A percentile compares a stretch with the other conserved stretches of the same genome.
phyloP scores from a whole-genome alignment of 2,113 vertebrate genomes.

The Protobothrops flavoviridis region DNA sequence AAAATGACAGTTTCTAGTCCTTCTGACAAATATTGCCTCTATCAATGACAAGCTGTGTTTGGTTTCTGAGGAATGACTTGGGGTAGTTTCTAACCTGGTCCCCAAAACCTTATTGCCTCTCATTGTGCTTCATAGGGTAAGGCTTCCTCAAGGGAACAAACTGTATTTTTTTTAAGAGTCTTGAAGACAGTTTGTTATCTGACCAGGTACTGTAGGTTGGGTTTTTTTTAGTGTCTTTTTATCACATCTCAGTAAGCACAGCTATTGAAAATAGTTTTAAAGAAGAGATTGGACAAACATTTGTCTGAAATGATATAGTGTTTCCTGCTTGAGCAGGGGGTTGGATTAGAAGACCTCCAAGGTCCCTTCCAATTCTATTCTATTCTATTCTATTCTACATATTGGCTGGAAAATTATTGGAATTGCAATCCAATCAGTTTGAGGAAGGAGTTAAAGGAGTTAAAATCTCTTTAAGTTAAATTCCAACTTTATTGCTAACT shows the following conservation, averaged over 20 bases:
- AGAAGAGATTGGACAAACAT: no score
- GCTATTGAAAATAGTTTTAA: not conserved
- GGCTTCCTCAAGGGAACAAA: not conserved
- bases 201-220: not conserved
- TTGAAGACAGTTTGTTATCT: not conserved
- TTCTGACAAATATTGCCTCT: not conserved
- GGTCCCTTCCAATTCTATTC: no score
- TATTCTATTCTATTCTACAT: no score
- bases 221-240: no score
- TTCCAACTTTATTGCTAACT: constrained; percentile 14
- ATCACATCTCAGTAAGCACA: not conserved
- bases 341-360: no score
- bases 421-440: not conserved
- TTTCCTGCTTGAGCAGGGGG: no score
- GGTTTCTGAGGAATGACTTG: constrained; percentile 11
- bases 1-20: no score
- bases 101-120: constrained; percentile 7
- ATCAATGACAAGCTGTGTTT: not conserved
- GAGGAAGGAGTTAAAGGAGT: constrained; percentile 14
- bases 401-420: not conserved
- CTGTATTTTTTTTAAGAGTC: not conserved
- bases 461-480: not conserved
- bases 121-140: not conserved
- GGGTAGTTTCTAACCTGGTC: constrained; percentile 22
- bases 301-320: no score